Evolutionary conservation across 2,888 invertebrate species (phyloP).

Genomic region (Elmis aenea): DNA sequence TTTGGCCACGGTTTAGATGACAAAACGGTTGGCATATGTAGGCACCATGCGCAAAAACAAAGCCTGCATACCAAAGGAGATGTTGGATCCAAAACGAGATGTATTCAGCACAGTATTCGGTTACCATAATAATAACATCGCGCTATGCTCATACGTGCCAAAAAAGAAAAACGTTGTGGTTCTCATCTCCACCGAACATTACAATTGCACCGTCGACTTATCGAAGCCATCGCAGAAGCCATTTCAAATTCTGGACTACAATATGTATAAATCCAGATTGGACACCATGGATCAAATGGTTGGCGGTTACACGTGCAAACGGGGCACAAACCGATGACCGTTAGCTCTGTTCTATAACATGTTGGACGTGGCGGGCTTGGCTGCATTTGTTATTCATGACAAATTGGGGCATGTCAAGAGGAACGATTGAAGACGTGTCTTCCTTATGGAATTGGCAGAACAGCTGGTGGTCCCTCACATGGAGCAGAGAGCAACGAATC

Average conservation of each 20-base stretch:
- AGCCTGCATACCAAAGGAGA: not conserved
- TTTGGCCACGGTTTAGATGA: conserved; percentile 1
- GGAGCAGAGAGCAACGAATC: conserved; percentile 6
- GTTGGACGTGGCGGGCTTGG: no score
- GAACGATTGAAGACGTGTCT: conserved; percentile 3
- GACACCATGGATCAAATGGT: no score
- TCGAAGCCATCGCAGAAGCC: no score
- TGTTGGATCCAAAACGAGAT: conserved; percentile 1
- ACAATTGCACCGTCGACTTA: conserved; percentile 1
- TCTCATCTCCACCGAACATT: not conserved
- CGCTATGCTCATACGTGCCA: conserved; percentile 3
- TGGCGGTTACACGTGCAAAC: conserved; percentile 3
- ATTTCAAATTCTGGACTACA: no score
- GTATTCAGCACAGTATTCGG: conserved; percentile 1
- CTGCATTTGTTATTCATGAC: conserved; percentile 4
- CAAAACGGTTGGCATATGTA: not conserved
- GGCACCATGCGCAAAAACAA: conserved; percentile 1
- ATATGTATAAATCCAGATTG: conserved; percentile 1
- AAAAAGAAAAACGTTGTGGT: conserved; percentile 1
- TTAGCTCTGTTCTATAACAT: no score
- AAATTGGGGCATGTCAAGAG: conserved; percentile 5
- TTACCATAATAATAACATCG: conserved; percentile 2
- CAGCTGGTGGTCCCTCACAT: conserved; percentile 5
- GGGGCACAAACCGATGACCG: no score
- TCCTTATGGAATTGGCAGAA: no score